Evolutionary conservation across 2,888 invertebrate species (phyloP).

Genomic region (Azorinus chamasolen): DNA sequence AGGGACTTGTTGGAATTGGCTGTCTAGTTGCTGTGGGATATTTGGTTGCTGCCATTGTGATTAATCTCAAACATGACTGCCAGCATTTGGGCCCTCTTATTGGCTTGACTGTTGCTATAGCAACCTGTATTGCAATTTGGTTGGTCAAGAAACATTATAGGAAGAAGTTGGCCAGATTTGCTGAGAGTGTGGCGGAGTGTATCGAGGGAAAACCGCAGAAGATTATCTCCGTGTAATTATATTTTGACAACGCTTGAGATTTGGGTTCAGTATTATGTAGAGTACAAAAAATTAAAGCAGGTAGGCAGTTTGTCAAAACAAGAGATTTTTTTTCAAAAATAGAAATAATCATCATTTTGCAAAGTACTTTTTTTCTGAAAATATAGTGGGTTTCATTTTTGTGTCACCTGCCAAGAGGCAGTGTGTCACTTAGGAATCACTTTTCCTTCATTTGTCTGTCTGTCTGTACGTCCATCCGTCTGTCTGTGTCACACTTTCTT

Average conservation of each 20-base stretch:
- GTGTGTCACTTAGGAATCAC: no score
- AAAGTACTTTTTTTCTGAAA: no score
- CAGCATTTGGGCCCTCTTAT: constrained; percentile 67
- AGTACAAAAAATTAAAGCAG: no score
- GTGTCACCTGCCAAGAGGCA: no score
- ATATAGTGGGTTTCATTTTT: no score
- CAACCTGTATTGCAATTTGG: constrained; percentile 47
- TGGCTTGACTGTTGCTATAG: constrained; percentile 57
- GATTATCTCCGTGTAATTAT: constrained; percentile 60
- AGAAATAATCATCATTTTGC: no score
- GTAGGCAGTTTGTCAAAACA: no score
- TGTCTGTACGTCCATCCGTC: no score
- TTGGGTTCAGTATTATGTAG: no score
- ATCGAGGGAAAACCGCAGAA: constrained; percentile 32
- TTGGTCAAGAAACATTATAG: constrained; percentile 58
- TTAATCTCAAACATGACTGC: constrained; percentile 49
- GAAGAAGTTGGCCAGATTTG: constrained; percentile 36
- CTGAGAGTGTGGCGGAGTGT: constrained; percentile 19
- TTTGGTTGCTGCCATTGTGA: constrained; percentile 69
- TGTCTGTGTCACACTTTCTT: no score
- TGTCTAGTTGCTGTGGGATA: constrained; percentile 50
- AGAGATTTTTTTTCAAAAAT: no score
- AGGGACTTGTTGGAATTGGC: constrained; percentile 12
- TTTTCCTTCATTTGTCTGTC: no score
- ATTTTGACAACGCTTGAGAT: neutral